These are phyloP conservation scores for Astropecten irregularis DNA, from an alignment of 53 echinoderm and acorn worm genomes.

Conservation along the genomic window DNA sequence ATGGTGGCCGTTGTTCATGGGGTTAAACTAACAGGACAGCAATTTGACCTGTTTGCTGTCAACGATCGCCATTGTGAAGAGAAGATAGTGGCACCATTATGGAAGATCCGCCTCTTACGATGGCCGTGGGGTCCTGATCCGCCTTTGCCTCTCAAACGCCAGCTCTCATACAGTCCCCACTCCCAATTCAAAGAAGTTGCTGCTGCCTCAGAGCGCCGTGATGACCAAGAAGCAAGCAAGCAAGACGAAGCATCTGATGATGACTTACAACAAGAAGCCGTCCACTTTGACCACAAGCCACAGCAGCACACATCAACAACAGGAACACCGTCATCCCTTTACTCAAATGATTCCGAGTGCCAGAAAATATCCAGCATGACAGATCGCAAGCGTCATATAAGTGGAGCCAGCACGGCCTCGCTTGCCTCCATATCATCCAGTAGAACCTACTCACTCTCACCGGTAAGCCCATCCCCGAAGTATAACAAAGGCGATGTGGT, in stretches of 20 bases:
- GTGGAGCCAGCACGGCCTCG: conserved; percentile 88
- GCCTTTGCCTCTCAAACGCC: conserved; percentile 58
- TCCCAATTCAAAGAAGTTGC: background rate
- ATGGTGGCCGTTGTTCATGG: conserved; percentile 64
- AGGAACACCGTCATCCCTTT: conserved; percentile 66
- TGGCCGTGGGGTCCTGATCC: conserved; percentile 81
- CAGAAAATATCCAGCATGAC: conserved; percentile 40
- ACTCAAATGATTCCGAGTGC: conserved; percentile 58
- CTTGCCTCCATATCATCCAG: conserved; percentile 71
- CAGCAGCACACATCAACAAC: conserved; percentile 42
- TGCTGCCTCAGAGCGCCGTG: background rate
- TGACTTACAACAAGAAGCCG: conserved; percentile 83
- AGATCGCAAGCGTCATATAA: conserved; percentile 85
- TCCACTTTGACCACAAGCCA: conserved; percentile 63
- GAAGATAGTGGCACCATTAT: conserved; percentile 68
- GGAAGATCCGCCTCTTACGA: conserved; percentile 79
- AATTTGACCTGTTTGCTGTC: conserved; percentile 57
- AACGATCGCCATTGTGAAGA: conserved; percentile 12
- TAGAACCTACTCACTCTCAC: conserved; percentile 75
- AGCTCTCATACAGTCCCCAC: conserved; percentile 80
- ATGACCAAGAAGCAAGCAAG: conserved; percentile 25
- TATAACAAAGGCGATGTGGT: conserved; percentile 96
- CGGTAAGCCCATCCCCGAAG: conserved; percentile 76
- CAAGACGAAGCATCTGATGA: conserved; percentile 84
- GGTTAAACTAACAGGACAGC: conserved; percentile 49